Evolutionary conservation across 2,113 vertebrate genomes (phyloP), one percentile per base, ranked within the genome.

Genomic region (Stictonetta naevosa): DNA sequence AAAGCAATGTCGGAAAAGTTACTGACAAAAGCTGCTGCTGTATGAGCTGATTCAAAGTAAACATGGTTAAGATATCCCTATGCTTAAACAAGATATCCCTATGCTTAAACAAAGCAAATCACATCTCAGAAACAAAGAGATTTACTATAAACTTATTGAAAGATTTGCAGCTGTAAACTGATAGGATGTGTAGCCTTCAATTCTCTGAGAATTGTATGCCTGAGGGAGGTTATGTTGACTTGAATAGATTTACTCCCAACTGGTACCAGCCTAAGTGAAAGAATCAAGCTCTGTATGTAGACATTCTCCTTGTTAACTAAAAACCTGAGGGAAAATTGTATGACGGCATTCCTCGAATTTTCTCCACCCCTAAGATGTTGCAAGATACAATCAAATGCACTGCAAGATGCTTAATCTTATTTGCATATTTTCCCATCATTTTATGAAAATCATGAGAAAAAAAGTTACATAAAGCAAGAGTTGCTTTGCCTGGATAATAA

Each of bases 341-440:
- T 90, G 59, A 94, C 2, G n/a, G 31, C 64, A 90, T 88, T 76
- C 66, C 36, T 82, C 48, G 8, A 80, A 82, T 85, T 90, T 92
- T 79, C 83, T 92, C 92, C 86, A 84, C 85, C 92, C 71, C 48
- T 64, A 89, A 84, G 77, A 86, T 84, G 38, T 82, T 93, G 60
- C 50, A 78, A 94, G 73, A 89, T 82, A 71, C 11, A 64, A 93
- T 94, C 67, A 96, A 93, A 95, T 91, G 55, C 83, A 66, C n/a
- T 78, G 74, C 67, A 96, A 90, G 85, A 94, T 86, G 46, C 21
- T 95, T 84, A 67, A 90, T 82, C 85, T 83, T 72, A 90, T 90
- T 96, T 90, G 73, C 79, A 81, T 94, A 90, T 94, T 95, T 96
- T 33, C 60, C 50, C 63, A 80, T 75, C 33, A 64, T 75, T 94